phyloP scores from a whole-genome alignment of 2,797 vertebrate species.

The Syngnathus acus region DNA sequence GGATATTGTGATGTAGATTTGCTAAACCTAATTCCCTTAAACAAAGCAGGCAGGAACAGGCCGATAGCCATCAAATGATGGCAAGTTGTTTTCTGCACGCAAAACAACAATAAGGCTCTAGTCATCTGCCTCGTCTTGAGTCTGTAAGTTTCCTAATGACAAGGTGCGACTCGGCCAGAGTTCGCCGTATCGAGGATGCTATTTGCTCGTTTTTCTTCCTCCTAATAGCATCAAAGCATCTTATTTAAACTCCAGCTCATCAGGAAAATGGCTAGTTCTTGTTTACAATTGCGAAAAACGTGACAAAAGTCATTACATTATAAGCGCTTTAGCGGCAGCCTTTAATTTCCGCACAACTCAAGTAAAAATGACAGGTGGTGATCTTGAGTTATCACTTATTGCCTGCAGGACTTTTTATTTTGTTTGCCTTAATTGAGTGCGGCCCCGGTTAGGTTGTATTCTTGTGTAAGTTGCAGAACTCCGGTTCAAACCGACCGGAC shows the following conservation, averaged over 20 bases:
- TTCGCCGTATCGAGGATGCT: background rate
- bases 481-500: background rate
- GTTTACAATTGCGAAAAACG: background rate
- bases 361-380: background rate
- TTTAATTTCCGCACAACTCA: conserved; percentile 3
- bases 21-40: too few relatives aligned
- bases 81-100: too few relatives aligned
- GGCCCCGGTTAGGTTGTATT: background rate
- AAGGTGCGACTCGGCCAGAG: background rate
- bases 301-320: background rate
- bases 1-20: too few relatives aligned
- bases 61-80: too few relatives aligned
- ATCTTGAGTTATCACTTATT: conserved; percentile 2
- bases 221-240: background rate
- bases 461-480: background rate
- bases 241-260: background rate
- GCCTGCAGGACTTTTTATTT: background rate
- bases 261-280: background rate
- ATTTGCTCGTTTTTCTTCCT: background rate
- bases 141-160: background rate
- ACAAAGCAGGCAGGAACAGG: too few relatives aligned
- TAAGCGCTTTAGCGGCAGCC: background rate
- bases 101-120: too few relatives aligned
- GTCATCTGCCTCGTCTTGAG: background rate
- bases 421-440: background rate